Evolutionary conservation across 2,888 invertebrate genomes (phyloP).

Genomic region (Campaea margaritaria): DNA sequence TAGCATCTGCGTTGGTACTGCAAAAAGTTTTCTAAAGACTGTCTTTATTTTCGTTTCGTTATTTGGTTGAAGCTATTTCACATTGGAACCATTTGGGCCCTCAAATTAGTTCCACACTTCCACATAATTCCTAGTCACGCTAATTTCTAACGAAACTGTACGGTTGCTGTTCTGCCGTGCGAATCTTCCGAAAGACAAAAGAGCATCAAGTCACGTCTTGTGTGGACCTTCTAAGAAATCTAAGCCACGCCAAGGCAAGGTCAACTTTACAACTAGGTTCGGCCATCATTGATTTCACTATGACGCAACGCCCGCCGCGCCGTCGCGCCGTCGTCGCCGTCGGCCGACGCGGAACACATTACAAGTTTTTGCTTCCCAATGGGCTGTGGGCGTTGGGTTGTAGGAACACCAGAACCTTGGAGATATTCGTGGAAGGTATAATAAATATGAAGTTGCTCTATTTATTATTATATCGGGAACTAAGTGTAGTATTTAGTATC

Average conservation of each 20-base stretch:
- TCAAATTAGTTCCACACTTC: too few species aligned
- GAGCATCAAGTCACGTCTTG: conserved; percentile 6
- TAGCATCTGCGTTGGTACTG: too few species aligned
- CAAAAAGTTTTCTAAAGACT: neutral
- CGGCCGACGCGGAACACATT: conserved; percentile 58
- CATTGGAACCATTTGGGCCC: too few species aligned
- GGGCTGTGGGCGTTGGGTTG: conserved; percentile 49
- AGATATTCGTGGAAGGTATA: conserved; percentile 6
- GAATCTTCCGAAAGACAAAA: conserved; percentile 2
- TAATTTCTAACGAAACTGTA: too few species aligned
- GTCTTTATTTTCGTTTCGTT: too few species aligned
- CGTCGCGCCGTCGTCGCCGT: conserved; percentile 48
- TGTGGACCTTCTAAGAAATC: conserved; percentile 37
- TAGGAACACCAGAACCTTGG: conserved; percentile 32
- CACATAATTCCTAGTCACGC: too few species aligned
- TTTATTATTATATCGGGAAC: too few species aligned
- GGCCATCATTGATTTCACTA: conserved; percentile 79
- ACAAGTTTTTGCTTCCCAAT: conserved; percentile 60
- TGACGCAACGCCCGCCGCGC: conserved; percentile 66
- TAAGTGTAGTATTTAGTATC: too few species aligned
- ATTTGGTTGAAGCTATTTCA: too few species aligned
- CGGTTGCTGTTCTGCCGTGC: neutral
- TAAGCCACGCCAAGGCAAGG: conserved; percentile 57
- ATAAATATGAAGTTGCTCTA: neutral
- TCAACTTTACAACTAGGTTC: conserved; percentile 76